These are phyloP conservation scores for Agriotes lineatus DNA, from an alignment of 2,888 invertebrate genomes.

Conservation along the genomic window DNA sequence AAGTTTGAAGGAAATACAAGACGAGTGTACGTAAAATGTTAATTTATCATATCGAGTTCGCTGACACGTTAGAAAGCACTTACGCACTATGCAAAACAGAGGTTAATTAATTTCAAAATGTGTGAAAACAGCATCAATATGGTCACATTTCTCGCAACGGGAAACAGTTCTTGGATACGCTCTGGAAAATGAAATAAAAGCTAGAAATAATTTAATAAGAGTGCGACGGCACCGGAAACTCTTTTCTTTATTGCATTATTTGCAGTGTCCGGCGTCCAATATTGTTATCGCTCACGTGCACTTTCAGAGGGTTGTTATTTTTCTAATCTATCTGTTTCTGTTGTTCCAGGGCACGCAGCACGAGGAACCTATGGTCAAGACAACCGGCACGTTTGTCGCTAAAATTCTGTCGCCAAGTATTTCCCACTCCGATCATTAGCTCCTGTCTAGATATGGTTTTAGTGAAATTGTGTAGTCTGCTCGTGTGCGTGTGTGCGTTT, in stretches of 20 bases:
- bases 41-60: too few relatives aligned
- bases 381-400: conserved; percentile 40
- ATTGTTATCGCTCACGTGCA: conserved; percentile 34
- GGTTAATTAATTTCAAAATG: too few relatives aligned
- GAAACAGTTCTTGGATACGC: conserved; percentile 27
- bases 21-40: too few relatives aligned
- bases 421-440: conserved; percentile 42
- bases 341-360: conserved; percentile 42
- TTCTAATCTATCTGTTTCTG: conserved; percentile 17
- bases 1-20: too few relatives aligned
- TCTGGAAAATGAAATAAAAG: conserved; percentile 31
- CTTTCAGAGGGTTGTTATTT: conserved; percentile 10
- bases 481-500: conserved; percentile 46
- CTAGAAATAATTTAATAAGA: conserved; percentile 37
- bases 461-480: conserved; percentile 49
- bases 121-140: too few relatives aligned
- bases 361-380: conserved; percentile 43
- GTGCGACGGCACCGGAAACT: conserved; percentile 26
- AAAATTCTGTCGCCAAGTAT: conserved; percentile 41
- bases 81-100: too few relatives aligned
- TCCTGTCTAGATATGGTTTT: conserved; percentile 47
- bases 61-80: too few relatives aligned
- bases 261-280: conserved; percentile 32
- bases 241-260: conserved; percentile 41
- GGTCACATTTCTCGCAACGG: too few relatives aligned